Conservation (phyloP, 2,113 vertebrate species). For the Malurus melanocephalus region DNA sequence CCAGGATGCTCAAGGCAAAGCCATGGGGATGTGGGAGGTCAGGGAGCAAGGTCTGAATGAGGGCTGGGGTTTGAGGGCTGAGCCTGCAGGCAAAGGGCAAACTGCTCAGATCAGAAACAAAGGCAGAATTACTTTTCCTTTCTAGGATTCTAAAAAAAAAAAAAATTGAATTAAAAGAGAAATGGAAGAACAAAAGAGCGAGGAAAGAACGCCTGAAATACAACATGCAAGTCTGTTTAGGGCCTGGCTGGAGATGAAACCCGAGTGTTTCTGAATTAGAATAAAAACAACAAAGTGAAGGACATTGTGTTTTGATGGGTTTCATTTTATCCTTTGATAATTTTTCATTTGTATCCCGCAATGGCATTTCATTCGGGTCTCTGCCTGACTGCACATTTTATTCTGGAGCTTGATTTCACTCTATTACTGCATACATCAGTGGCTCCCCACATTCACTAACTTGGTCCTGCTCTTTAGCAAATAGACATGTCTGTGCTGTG, state of each 20-base stretch:
- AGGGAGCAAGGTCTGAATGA: not conserved
- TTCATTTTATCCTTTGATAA: slow-evolving; percentile 48
- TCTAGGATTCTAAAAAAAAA: not conserved
- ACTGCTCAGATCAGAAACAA: not conserved
- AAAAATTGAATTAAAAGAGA: not conserved
- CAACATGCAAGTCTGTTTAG: slow-evolving; percentile 7
- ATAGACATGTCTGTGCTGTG: slow-evolving; percentile 39
- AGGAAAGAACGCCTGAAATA: slow-evolving; percentile 6
- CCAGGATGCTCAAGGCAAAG: not conserved
- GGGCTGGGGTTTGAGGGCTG: not conserved
- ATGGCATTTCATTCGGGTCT: slow-evolving; percentile 27
- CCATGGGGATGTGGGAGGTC: not conserved
- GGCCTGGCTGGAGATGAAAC: slow-evolving; percentile 56
- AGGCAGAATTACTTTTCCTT: not conserved
- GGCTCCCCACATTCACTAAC: slow-evolving; percentile 16
- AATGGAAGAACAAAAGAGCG: not conserved
- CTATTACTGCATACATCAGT: slow-evolving; percentile 42
- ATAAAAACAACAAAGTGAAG: slow-evolving; percentile 53
- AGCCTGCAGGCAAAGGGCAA: slow-evolving; percentile 6
- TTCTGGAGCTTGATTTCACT: slow-evolving; percentile 53
- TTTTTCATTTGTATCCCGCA: slow-evolving; percentile 49
- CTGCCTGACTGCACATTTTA: slow-evolving; percentile 59
- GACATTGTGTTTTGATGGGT: slow-evolving; percentile 60
- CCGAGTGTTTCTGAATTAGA: slow-evolving; percentile 44
- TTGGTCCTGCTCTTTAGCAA: slow-evolving; percentile 58